Conservation (phyloP, 2,113 vertebrate genomes). For the Pogonocichla stellata region DNA sequence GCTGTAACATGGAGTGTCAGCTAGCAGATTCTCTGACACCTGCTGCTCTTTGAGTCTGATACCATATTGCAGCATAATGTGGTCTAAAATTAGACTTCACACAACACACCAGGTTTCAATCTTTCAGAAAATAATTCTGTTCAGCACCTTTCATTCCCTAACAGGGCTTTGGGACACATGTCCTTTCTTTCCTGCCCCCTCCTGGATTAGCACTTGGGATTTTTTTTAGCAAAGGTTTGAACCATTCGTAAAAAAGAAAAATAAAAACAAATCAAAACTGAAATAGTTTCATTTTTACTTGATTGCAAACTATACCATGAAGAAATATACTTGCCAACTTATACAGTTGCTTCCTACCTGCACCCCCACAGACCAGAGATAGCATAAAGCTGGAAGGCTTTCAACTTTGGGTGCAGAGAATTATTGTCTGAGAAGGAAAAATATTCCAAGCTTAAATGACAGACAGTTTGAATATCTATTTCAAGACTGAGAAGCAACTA, state of each 20-base stretch:
- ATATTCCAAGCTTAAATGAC: constrained; percentile 49
- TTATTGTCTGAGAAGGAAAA: constrained; percentile 59
- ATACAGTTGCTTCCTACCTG: constrained; percentile 39
- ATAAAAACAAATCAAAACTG: neutral
- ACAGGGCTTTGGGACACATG: neutral
- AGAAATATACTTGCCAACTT: neutral
- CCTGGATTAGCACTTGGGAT: neutral
- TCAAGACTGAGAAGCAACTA: constrained; percentile 18
- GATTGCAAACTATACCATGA: neutral
- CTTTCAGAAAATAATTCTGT: constrained; percentile 59
- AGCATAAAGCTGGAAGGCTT: constrained; percentile 37
- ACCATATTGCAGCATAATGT: constrained; percentile 61
- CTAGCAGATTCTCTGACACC: constrained; percentile 65
- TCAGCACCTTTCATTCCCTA: constrained; percentile 8
- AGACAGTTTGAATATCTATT: constrained; percentile 31
- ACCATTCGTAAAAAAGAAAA: neutral
- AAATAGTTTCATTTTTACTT: constrained; percentile 8
- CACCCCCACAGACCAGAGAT: constrained; percentile 34
- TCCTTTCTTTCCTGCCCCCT: constrained; percentile 23
- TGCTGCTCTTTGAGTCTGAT: constrained; percentile 66
- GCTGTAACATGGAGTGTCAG: constrained; percentile 36
- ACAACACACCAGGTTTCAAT: constrained; percentile 59
- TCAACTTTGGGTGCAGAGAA: constrained; percentile 39
- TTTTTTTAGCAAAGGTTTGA: neutral
- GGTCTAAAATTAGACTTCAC: constrained; percentile 66